These are phyloP conservation scores for Drosophila burlai DNA, from an alignment of 1,140 invertebrate genomes.

Conservation along the genomic window DNA sequence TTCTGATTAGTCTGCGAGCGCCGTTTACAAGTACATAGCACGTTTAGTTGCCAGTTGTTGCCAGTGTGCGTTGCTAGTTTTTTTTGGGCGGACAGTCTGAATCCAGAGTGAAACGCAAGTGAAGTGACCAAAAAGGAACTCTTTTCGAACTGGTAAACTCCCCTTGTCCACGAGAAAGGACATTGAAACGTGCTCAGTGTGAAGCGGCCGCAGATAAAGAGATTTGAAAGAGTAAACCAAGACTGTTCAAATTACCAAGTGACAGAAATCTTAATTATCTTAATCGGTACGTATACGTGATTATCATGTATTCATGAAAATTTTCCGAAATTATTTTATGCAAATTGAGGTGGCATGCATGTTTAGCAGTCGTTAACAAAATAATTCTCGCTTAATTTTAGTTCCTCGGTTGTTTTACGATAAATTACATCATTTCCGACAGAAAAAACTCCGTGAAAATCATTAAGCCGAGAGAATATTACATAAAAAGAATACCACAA, in stretches of 20 bases:
- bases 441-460: constrained; percentile 18
- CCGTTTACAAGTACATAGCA: constrained; percentile 76
- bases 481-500: constrained; percentile 9
- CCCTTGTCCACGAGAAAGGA: constrained; percentile 4
- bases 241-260: constrained; percentile 22
- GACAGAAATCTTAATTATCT: constrained; percentile 4
- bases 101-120: constrained; percentile 69
- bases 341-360: constrained; percentile 40
- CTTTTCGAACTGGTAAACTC: constrained; percentile 50
- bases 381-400: constrained; percentile 18
- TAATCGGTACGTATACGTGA: constrained; percentile 65
- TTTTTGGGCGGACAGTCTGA: constrained; percentile 53
- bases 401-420: constrained; percentile 14
- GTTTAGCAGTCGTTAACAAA: constrained; percentile 23
- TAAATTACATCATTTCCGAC: constrained; percentile 46
- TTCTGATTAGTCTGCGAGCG: constrained; percentile 83
- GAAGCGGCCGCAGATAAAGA: constrained; percentile 29
- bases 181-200: constrained; percentile 42
- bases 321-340: constrained; percentile 26
- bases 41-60: constrained; percentile 40
- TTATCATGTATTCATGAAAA: constrained; percentile 12
- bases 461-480: constrained; percentile 24
- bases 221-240: constrained; percentile 18
- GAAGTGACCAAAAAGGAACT: constrained; percentile 56
- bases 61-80: constrained; percentile 42